Conservation (phyloP, 2,797 vertebrate species). For the Naso thynnoides region DNA sequence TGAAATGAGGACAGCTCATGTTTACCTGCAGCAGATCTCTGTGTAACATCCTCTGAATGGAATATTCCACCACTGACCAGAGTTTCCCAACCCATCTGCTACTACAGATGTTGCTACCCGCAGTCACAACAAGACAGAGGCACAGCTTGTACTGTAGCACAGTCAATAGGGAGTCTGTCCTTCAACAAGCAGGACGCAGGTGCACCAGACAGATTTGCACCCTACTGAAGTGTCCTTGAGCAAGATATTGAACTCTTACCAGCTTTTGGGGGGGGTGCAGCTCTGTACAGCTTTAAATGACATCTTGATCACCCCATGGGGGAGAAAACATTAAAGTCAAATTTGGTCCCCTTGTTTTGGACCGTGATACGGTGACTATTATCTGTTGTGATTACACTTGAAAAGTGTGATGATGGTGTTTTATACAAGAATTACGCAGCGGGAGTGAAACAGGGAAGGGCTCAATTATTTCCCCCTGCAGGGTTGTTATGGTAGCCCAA, state of each 20-base stretch:
- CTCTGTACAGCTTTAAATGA: conserved; percentile 10
- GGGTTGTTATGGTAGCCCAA: background rate
- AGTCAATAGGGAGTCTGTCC: conserved; percentile 8
- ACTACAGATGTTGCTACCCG: conserved; percentile 42
- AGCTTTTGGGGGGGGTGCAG: background rate
- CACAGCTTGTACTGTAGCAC: conserved; percentile 12
- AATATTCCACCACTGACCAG: conserved; percentile 35
- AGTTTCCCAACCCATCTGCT: conserved; percentile 55
- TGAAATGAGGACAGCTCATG: conserved; percentile 9
- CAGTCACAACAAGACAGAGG: conserved; percentile 22
- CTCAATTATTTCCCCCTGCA: background rate
- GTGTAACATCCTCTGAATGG: background rate
- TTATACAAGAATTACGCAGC: background rate
- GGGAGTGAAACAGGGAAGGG: background rate
- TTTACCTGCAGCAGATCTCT: conserved; percentile 14
- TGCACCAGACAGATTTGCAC: conserved; percentile 20
- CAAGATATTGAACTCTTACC: conserved; percentile 7
- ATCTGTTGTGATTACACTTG: conserved; percentile 1
- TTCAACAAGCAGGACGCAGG: conserved; percentile 23
- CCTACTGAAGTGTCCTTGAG: conserved; percentile 37
- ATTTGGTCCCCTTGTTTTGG: background rate
- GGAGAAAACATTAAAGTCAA: background rate
- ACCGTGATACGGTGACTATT: background rate
- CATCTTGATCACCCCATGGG: background rate
- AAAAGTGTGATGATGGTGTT: background rate